Conservation (phyloP, 2,797 vertebrate genomes). For the Sebastes cheni region DNA sequence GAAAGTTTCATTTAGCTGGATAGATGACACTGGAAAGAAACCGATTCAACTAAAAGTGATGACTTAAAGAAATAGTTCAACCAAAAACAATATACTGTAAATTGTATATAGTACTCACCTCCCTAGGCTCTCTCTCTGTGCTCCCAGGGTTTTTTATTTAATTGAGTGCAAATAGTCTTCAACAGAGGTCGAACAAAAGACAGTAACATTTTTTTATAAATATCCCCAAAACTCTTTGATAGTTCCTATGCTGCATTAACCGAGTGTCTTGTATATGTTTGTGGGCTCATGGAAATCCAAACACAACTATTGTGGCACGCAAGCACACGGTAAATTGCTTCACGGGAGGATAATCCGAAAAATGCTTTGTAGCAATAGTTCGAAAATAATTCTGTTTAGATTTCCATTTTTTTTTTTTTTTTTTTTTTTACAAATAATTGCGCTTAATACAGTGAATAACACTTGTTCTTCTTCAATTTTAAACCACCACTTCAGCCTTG, state of each 20-base stretch:
- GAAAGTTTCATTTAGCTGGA: conserved; percentile 44
- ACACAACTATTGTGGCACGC: no score
- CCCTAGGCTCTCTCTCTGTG: not conserved
- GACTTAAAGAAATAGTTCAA: not conserved
- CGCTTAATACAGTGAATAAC: not conserved
- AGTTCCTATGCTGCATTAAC: no score
- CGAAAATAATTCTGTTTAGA: not conserved
- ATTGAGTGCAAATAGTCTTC: not conserved
- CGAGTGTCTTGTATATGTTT: no score
- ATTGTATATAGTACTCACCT: not conserved
- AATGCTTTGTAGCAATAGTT: no score
- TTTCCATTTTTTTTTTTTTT: not conserved
- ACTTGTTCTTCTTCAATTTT: not conserved
- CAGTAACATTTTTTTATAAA: not conserved
- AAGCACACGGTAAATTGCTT: no score
- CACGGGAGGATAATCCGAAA: no score
- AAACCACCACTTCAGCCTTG: not conserved
- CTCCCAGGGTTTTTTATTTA: no score
- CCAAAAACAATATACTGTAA: not conserved
- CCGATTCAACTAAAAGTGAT: conserved; percentile 26
- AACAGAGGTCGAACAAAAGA: not conserved
- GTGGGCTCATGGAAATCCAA: no score
- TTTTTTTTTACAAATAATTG: not conserved
- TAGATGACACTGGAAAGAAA: conserved; percentile 25
- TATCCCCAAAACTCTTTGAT: no score